These are phyloP conservation scores for Synergus itoensis DNA, from an alignment of 2,888 invertebrate species.

Conservation along the genomic window DNA sequence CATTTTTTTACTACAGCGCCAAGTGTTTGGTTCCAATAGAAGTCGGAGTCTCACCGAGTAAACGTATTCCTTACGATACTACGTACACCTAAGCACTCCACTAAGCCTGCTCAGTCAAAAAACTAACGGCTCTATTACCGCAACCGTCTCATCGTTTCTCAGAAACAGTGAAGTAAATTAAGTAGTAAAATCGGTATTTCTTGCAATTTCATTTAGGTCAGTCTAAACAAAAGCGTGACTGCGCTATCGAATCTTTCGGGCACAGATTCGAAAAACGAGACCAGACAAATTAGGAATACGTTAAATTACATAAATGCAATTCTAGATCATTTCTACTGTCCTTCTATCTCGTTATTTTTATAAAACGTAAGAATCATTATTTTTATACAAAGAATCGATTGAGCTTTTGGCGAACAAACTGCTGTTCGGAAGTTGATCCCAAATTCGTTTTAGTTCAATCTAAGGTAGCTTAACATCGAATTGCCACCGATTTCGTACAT, in stretches of 20 bases:
- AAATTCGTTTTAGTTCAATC: slow-evolving; percentile 16
- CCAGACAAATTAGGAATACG: slow-evolving; percentile 10
- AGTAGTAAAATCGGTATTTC: slow-evolving; percentile 18
- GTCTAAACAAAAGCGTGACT: slow-evolving; percentile 26
- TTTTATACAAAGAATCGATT: slow-evolving; percentile 34
- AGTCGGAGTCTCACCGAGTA: not conserved
- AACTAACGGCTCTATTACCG: not conserved
- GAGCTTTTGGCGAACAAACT: slow-evolving; percentile 24
- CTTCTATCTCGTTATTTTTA: slow-evolving; percentile 16
- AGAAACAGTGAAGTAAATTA: slow-evolving; percentile 31
- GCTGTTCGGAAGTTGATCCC: slow-evolving; percentile 36
- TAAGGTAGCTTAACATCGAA: not conserved
- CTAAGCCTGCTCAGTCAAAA: slow-evolving; percentile 11
- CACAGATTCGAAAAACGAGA: slow-evolving; percentile 27
- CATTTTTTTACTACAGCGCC: not conserved
- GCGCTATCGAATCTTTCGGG: slow-evolving; percentile 13
- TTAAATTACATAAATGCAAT: slow-evolving; percentile 38
- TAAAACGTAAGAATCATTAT: slow-evolving; percentile 10
- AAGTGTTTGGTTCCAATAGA: not conserved
- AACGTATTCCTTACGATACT: not conserved
- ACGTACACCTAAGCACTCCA: slow-evolving; percentile 5
- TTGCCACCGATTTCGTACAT: slow-evolving; percentile 3
- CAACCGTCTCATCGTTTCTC: slow-evolving; percentile 22
- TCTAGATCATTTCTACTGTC: slow-evolving; percentile 20
- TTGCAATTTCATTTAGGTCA: slow-evolving; percentile 28